These are phyloP conservation scores for Drosophila sechellia DNA, from an alignment of 1,140 invertebrate genomes.

Conservation along the genomic window DNA sequence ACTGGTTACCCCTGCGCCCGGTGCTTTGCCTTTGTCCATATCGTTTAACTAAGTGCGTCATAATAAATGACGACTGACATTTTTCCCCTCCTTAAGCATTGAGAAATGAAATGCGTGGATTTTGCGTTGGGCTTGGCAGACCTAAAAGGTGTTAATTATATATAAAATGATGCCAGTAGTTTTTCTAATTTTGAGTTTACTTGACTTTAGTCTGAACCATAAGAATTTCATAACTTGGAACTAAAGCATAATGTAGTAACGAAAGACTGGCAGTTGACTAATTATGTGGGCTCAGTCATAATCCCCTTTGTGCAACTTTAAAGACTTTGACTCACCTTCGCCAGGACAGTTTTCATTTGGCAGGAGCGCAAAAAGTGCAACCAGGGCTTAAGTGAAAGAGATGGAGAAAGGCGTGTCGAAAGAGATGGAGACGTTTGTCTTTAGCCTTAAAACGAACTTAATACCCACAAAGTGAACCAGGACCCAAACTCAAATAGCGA, in stretches of 20 bases:
- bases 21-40: constrained; percentile 21
- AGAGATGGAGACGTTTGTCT: constrained; percentile 59
- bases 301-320: constrained; percentile 52
- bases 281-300: constrained; percentile 33
- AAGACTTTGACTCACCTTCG: constrained; percentile 33
- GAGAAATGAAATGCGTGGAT: not conserved
- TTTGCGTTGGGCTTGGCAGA: not conserved
- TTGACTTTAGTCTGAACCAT: too few species aligned
- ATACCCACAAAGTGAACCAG: constrained; percentile 71
- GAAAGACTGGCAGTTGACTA: constrained; percentile 18
- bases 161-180: too few species aligned
- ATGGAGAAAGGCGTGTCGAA: not conserved
- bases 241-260: not conserved
- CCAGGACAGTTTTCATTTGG: constrained; percentile 16
- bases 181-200: too few species aligned
- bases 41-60: constrained; percentile 69
- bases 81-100: not conserved
- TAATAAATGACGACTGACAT: constrained; percentile 49
- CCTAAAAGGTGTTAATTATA: too few species aligned
- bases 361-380: constrained; percentile 57
- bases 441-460: constrained; percentile 74
- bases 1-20: constrained; percentile 20
- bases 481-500: constrained; percentile 34
- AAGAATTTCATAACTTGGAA: too few species aligned
- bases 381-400: constrained; percentile 8